Percentiles rank a stretch among this genome's conserved stretches.
Conservation (phyloP, 2,888 invertebrate species). For the Boloria selene region DNA sequence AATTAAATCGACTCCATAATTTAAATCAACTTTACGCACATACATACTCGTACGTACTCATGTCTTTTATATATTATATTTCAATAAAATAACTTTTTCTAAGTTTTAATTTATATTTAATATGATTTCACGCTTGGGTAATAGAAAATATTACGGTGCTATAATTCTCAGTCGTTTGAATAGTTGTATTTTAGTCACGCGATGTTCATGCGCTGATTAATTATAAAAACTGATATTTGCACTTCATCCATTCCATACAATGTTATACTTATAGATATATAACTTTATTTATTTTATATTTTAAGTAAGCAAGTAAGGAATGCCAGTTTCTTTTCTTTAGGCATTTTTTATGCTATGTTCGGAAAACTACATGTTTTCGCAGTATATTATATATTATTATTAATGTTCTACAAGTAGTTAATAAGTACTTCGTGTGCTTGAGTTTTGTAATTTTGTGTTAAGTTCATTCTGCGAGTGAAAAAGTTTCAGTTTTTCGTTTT, state of each 20-base stretch:
- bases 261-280: slow-evolving; percentile 1
- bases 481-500: too few species aligned
- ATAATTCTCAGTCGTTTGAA: slow-evolving; percentile 26
- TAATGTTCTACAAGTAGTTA: too few species aligned
- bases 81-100: neutral
- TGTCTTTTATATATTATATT: neutral
- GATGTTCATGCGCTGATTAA: slow-evolving; percentile 36
- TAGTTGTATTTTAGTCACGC: slow-evolving; percentile 35
- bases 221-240: slow-evolving; percentile 26
- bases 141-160: slow-evolving; percentile 20
- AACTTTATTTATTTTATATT: neutral
- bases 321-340: too few species aligned
- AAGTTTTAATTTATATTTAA: slow-evolving; percentile 7
- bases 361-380: too few species aligned
- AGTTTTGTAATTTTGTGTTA: too few species aligned
- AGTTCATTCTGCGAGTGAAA: too few species aligned
- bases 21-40: too few species aligned
- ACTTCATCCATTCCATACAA: neutral
- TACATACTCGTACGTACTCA: too few species aligned
- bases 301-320: neutral
- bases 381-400: too few species aligned
- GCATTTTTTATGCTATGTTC: too few species aligned
- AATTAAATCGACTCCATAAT: too few species aligned
- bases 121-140: slow-evolving; percentile 32
- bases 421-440: too few species aligned